Conservation (phyloP, 1,140 invertebrate species). For the Aphaenogaster ashmeadi region DNA sequence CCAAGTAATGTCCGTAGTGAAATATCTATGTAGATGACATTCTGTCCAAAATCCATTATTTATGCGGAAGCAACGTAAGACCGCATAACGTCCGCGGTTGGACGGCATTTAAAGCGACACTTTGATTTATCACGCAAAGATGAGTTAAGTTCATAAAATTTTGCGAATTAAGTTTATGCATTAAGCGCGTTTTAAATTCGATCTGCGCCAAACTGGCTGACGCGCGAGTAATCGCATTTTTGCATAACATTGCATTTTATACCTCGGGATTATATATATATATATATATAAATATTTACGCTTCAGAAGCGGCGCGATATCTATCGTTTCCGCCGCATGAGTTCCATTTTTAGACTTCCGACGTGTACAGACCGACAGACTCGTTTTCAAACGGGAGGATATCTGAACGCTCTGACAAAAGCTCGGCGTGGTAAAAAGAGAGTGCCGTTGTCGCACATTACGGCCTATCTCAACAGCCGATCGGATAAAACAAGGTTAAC, state of each 20-base stretch:
- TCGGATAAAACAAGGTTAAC: conserved; percentile 57
- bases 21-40: conserved; percentile 25
- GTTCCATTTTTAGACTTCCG: conserved; percentile 14
- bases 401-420: conserved; percentile 24
- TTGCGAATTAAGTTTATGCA: background rate
- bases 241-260: background rate
- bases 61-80: background rate
- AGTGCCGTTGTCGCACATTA: conserved; percentile 17
- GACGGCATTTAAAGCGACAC: background rate
- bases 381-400: conserved; percentile 1
- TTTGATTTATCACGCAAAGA: conserved; percentile 1
- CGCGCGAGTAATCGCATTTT: background rate
- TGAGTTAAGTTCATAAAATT: conserved; percentile 9
- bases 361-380: background rate
- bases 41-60: conserved; percentile 26
- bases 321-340: background rate
- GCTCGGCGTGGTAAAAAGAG: conserved; percentile 14
- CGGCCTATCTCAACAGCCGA: conserved; percentile 38
- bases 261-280: background rate
- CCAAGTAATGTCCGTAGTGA: conserved; percentile 14
- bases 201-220: background rate
- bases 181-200: background rate
- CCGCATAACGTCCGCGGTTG: background rate
- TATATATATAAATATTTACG: conserved; percentile 9
- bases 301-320: background rate